Percentiles rank a stretch among this genome's conserved stretches.
Evolutionary conservation across 2,888 invertebrate genomes (phyloP).

Genomic region (Lordiphosa andalusiaca): DNA sequence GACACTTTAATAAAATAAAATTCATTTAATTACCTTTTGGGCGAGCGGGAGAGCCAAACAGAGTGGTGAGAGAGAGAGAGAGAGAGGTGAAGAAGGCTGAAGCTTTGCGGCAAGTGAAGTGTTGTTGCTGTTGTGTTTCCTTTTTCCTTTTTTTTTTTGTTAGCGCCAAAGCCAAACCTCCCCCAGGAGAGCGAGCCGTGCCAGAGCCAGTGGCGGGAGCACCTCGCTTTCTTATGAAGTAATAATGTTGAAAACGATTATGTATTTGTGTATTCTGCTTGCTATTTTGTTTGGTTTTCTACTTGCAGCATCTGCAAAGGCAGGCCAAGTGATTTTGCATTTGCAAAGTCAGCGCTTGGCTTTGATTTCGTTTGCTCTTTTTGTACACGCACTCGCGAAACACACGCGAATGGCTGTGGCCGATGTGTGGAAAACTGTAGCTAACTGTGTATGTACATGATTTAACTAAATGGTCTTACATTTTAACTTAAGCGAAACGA

Average conservation of each 20-base stretch:
- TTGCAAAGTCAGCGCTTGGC: too few species aligned
- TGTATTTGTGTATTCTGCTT: conserved; percentile 5
- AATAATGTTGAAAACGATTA: conserved; percentile 47
- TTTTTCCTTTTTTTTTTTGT: background rate
- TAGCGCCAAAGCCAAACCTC: conserved; percentile 5
- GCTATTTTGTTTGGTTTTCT: conserved; percentile 5
- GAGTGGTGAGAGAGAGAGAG: background rate
- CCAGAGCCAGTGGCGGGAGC: background rate
- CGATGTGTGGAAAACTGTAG: too few species aligned
- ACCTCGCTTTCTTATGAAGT: conserved; percentile 56
- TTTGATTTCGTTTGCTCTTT: too few species aligned
- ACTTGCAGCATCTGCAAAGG: conserved; percentile 10
- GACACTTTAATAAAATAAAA: conserved; percentile 64
- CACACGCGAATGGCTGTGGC: too few species aligned
- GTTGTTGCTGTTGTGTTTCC: background rate
- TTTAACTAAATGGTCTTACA: too few species aligned
- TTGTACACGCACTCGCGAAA: too few species aligned
- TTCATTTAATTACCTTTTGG: conserved; percentile 59
- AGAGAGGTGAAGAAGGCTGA: background rate
- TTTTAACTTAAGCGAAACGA: conserved; percentile 7
- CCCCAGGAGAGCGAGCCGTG: conserved; percentile 4
- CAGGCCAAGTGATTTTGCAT: background rate
- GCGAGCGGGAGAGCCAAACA: background rate
- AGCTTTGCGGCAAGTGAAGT: conserved; percentile 10
- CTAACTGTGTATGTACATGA: too few species aligned